phyloP scores from a whole-genome alignment of 1,140 invertebrate species.

The Ceratina australensis region DNA sequence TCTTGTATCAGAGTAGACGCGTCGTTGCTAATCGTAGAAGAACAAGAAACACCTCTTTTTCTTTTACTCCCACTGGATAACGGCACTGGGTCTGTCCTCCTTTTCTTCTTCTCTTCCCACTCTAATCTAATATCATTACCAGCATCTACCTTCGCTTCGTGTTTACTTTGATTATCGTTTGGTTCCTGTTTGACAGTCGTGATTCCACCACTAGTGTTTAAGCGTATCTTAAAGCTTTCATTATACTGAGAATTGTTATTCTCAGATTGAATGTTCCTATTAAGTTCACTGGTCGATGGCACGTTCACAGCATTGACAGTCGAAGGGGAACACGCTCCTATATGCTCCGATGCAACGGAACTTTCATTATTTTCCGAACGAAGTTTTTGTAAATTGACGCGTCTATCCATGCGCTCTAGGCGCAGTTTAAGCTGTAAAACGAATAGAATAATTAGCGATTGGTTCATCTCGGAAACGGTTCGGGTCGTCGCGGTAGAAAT shows the following conservation, averaged over 20 bases:
- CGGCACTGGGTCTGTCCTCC: constrained; percentile 69
- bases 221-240: constrained; percentile 77
- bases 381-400: constrained; percentile 77
- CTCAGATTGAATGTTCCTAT: constrained; percentile 67
- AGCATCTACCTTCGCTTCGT: constrained; percentile 69
- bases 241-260: constrained; percentile 69
- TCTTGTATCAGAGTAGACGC: constrained; percentile 71
- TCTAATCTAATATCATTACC: constrained; percentile 66
- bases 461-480: not conserved
- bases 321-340: constrained; percentile 71
- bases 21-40: constrained; percentile 76
- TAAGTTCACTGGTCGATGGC: constrained; percentile 72
- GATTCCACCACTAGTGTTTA: constrained; percentile 76
- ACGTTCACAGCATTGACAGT: constrained; percentile 69
- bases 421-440: constrained; percentile 81
- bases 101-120: constrained; percentile 76
- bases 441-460: not conserved
- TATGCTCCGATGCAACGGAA: constrained; percentile 67
- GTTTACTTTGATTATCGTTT: constrained; percentile 64
- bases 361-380: constrained; percentile 73
- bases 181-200: constrained; percentile 76
- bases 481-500: not conserved
- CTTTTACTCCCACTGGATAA: constrained; percentile 68
- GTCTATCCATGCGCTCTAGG: constrained; percentile 80
- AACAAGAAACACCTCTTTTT: constrained; percentile 75